phyloP scores from a whole-genome alignment of 2,113 vertebrate species.

The Syrrhaptes paradoxus region DNA sequence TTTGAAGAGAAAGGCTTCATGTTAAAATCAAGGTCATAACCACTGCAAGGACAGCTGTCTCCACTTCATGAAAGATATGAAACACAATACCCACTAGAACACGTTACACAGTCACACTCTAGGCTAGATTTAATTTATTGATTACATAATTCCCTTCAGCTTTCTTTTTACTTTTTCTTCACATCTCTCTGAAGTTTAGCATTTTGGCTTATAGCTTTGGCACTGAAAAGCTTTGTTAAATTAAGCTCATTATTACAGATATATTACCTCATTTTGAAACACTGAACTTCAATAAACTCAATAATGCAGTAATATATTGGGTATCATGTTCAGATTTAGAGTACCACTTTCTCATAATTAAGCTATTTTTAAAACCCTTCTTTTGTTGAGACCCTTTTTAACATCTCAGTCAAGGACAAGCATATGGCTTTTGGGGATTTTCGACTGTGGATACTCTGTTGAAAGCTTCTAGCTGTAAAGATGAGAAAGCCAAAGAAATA shows the following conservation, averaged over 20 bases:
- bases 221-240: not conserved
- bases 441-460: not conserved
- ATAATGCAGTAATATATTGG: not conserved
- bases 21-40: constrained; percentile 52
- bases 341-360: not conserved
- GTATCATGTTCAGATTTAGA: not conserved
- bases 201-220: not conserved
- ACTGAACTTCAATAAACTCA: not conserved
- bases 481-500: not conserved
- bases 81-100: constrained; percentile 36
- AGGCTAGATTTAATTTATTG: constrained; percentile 9
- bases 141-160: not conserved
- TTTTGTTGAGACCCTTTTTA: not conserved
- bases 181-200: not conserved
- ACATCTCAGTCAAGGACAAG: not conserved
- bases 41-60: not conserved
- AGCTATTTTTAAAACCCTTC: not conserved
- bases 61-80: not conserved
- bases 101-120: not conserved
- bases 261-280: not conserved
- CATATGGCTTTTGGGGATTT: not conserved
- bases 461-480: not conserved
- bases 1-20: not conserved
- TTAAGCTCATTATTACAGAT: not conserved
- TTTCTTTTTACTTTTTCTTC: not conserved